Evolutionary conservation across 2,888 invertebrate species (phyloP).

Genomic region (Papilio gigon): DNA sequence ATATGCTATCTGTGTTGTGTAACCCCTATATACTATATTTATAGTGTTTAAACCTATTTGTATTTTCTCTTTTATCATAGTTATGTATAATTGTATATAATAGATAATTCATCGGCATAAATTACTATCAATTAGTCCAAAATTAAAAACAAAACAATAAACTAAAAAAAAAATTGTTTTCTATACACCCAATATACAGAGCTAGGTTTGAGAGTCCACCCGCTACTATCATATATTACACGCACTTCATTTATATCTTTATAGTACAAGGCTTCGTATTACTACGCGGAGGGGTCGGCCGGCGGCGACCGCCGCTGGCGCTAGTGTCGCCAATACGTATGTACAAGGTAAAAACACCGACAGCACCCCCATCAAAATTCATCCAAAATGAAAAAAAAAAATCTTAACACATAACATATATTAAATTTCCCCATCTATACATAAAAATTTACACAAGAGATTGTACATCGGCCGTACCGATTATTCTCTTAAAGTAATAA

Average conservation of each 20-base stretch:
- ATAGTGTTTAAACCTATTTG: conserved; percentile 80
- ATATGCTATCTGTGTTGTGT: conserved; percentile 78
- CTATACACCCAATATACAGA: conserved; percentile 82
- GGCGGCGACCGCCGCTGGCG: conserved; percentile 48
- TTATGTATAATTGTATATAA: conserved; percentile 74
- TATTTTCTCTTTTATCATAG: conserved; percentile 73
- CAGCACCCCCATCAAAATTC: conserved; percentile 54
- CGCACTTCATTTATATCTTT: conserved; percentile 68
- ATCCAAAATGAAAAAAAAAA: conserved; percentile 67
- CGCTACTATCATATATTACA: conserved; percentile 76
- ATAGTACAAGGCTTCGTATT: conserved; percentile 77
- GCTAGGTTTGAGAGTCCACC: conserved; percentile 71
- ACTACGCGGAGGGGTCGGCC: conserved; percentile 60
- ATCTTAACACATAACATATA: conserved; percentile 75
- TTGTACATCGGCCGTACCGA: conserved; percentile 71
- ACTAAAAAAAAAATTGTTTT: conserved; percentile 66
- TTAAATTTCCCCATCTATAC: conserved; percentile 80
- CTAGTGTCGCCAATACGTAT: conserved; percentile 57
- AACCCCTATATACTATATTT: conserved; percentile 80
- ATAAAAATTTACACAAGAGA: conserved; percentile 80
- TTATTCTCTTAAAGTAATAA: conserved; percentile 62
- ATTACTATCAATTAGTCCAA: conserved; percentile 79
- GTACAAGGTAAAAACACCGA: conserved; percentile 57
- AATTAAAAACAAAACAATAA: conserved; percentile 72
- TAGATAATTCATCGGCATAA: conserved; percentile 79